These are phyloP conservation scores for Mercenaria mercenaria DNA, from an alignment of 1,140 invertebrate genomes.

Conservation along the genomic window DNA sequence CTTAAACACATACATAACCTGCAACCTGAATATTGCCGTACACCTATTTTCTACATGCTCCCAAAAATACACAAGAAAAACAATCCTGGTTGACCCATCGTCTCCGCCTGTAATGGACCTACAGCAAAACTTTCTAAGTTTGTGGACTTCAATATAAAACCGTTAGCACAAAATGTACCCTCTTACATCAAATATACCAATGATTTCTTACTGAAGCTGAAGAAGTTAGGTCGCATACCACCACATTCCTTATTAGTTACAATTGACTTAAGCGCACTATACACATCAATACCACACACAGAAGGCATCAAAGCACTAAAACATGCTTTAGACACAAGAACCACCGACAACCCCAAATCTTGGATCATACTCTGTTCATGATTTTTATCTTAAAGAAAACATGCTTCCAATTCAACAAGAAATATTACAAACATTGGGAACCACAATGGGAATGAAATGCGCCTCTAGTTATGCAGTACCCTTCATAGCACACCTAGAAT, in stretches of 20 bases:
- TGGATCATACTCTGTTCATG: neutral
- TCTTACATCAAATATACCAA: neutral
- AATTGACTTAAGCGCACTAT: neutral
- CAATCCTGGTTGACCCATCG: slow-evolving; percentile 62
- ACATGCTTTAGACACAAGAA: neutral
- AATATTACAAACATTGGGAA: neutral
- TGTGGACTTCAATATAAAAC: slow-evolving; percentile 24
- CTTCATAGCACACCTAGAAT: neutral
- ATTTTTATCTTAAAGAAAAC: neutral
- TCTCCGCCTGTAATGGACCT: slow-evolving; percentile 22
- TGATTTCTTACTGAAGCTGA: neutral
- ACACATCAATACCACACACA: neutral
- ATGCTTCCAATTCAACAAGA: neutral
- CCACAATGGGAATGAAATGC: too few relatives aligned
- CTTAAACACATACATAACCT: neutral
- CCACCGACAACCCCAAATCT: neutral
- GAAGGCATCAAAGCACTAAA: neutral
- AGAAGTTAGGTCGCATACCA: neutral
- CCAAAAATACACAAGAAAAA: slow-evolving; percentile 59
- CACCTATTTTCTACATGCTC: slow-evolving; percentile 36
- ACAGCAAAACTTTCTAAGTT: slow-evolving; percentile 42
- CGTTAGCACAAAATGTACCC: neutral
- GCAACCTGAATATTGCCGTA: slow-evolving; percentile 1
- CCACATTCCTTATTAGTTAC: neutral
- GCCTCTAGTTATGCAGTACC: neutral